Conservation (phyloP, 2,797 vertebrate species). For the Poeciliopsis turneri region DNA sequence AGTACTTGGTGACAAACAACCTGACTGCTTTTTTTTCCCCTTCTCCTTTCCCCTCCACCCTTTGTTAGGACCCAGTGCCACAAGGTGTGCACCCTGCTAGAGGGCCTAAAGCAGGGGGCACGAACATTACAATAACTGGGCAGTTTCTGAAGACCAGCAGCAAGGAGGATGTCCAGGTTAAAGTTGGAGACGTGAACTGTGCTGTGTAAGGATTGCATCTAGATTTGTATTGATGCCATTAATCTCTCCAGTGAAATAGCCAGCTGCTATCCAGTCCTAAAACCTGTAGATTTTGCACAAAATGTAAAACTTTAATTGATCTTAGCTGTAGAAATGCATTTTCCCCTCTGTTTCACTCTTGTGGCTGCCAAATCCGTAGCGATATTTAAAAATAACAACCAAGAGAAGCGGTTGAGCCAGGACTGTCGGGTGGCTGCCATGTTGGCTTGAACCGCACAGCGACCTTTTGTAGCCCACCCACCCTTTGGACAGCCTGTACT, state of each 20-base stretch:
- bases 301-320: constrained; percentile 52
- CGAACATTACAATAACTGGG: constrained; percentile 88
- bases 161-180: constrained; percentile 86
- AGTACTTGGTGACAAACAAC: constrained; percentile 1
- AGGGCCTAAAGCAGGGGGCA: constrained; percentile 89
- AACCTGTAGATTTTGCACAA: constrained; percentile 18
- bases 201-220: constrained; percentile 85
- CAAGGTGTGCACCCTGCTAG: constrained; percentile 61
- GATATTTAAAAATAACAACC: constrained; percentile 70
- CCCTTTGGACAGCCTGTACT: constrained; percentile 28
- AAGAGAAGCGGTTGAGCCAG: constrained; percentile 43
- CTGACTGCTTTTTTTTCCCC: background rate
- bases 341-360: constrained; percentile 26
- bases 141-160: constrained; percentile 86
- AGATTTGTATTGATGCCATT: constrained; percentile 47
- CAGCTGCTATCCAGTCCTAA: constrained; percentile 43
- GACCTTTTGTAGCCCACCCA: constrained; percentile 45
- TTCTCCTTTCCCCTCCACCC: background rate
- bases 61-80: constrained; percentile 84
- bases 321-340: constrained; percentile 44
- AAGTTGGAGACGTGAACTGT: constrained; percentile 84
- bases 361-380: constrained; percentile 33
- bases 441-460: constrained; percentile 41
- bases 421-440: constrained; percentile 64
- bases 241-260: constrained; percentile 34